Evolutionary conservation across 64 coral and sea anemone genomes (phyloP), one percentile per base, ranked within the genome.

Genomic region (Actinia equina): DNA sequence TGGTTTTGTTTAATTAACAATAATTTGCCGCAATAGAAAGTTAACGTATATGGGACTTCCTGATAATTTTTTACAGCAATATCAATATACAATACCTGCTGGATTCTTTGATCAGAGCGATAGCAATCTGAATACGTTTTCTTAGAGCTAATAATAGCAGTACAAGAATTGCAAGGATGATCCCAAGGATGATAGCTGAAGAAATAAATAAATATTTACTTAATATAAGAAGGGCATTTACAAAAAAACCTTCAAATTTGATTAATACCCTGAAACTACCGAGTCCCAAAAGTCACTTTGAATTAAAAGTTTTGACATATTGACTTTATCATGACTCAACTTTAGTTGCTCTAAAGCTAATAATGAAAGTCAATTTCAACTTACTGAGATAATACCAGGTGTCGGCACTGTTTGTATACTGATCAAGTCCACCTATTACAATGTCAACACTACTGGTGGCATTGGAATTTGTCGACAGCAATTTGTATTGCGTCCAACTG

Each of bases 101-200:
- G 0, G 93, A 86, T 76, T 98, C 96, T 58, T 98, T 98, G 60
- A 98, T 95, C 17, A 98, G 82, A 42, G 90, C 90, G 49, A 98
- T 90, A 16, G 96, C 96, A 81, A 98, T 90, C 59, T 94, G 88
- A 52, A 98, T 94, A 13, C 96, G 90, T 60, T 98, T 98, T 56
- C 93, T 79, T 59, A 98, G 25, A 7, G 93, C 96, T 17, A 98
- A 79, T 13, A 98, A 45, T 27, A 98, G 79, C 85, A 98, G 56
- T 42, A 98, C 67, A 76, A 98, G 70, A 84, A 98, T 86, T 25
- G 64, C 96, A 42, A 98, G 86, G 43, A 98, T 26, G 79, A 98
- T 15, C 12, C 89, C 90, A 17, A 98, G 96, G 60, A 98, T 98
- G 63, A 98, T 95, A 59, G 93, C 96, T 98, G 85, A 43, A 89